Conservation (phyloP, 2,888 invertebrate genomes). For the Drosophila seclusa region DNA sequence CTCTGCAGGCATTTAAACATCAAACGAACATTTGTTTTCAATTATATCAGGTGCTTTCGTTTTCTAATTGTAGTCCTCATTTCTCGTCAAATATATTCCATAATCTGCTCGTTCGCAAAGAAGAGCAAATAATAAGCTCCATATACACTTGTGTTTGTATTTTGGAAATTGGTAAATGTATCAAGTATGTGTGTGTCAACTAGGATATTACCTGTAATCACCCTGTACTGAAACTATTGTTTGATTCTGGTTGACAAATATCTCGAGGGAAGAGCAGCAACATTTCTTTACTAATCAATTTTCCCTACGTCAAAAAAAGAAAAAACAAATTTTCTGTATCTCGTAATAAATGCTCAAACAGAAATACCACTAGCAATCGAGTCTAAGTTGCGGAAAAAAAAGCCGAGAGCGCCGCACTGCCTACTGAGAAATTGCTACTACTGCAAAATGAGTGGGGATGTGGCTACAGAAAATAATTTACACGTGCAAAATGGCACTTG, state of each 20-base stretch:
- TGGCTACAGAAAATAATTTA: conserved; percentile 78
- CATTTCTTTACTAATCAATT: not conserved
- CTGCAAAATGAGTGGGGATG: conserved; percentile 83
- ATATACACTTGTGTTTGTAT: not conserved
- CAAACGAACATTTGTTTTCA: conserved; percentile 19
- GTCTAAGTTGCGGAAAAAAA: conserved; percentile 54
- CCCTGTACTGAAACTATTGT: not conserved
- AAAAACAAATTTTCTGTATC: conserved; percentile 49
- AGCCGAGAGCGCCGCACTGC: conserved; percentile 72
- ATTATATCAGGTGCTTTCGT: conserved; percentile 13
- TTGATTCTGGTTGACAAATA: not conserved
- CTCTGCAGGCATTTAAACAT: conserved; percentile 21
- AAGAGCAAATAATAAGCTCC: conserved; percentile 15
- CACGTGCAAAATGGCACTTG: conserved; percentile 81
- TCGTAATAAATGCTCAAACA: conserved; percentile 35
- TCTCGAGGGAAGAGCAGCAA: not conserved
- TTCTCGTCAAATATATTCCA: conserved; percentile 6
- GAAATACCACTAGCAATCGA: conserved; percentile 32
- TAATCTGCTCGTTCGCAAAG: not conserved
- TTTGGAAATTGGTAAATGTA: not conserved
- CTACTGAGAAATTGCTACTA: conserved; percentile 59
- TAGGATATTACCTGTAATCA: not conserved
- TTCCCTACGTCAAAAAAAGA: no score
- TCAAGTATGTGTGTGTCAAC: not conserved
- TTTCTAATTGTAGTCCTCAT: conserved; percentile 4